A percentile compares a stretch with the other conserved stretches of the same genome.
phyloP scores from a whole-genome alignment of 2,113 vertebrate genomes.

The Chinchilla lanigera region DNA sequence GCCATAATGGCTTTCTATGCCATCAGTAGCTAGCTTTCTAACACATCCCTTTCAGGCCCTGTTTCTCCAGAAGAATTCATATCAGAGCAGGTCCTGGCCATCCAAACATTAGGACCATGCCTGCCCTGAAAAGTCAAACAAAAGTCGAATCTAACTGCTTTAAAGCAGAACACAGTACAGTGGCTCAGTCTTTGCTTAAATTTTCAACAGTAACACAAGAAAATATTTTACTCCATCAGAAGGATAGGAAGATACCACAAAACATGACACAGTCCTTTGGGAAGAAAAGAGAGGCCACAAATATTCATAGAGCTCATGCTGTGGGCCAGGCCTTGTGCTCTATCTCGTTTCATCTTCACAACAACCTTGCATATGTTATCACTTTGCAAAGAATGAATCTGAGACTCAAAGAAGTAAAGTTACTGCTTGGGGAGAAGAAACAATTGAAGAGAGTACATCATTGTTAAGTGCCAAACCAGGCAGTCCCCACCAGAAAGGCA shows the following conservation, averaged over 20 bases:
- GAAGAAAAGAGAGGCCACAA: not conserved
- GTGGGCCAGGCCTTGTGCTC: not conserved
- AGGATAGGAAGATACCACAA: not conserved
- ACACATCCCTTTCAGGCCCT: not conserved
- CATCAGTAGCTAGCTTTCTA: not conserved
- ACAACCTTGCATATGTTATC: not conserved
- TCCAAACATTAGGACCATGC: not conserved
- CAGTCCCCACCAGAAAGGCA: not conserved
- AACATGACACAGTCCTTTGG: not conserved
- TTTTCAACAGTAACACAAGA: not conserved
- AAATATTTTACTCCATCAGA: not conserved
- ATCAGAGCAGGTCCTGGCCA: not conserved
- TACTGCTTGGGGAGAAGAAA: not conserved
- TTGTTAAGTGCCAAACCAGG: not conserved
- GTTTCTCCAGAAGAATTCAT: not conserved
- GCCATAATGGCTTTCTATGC: not conserved
- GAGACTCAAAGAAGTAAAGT: not conserved
- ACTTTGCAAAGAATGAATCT: not conserved
- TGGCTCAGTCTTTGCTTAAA: not conserved
- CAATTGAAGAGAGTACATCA: not conserved
- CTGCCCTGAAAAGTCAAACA: not conserved
- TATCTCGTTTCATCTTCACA: not conserved
- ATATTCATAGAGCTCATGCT: fast-evolving
- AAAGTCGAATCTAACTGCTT: not conserved
- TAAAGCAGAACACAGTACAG: not conserved